phyloP scores from a whole-genome alignment of 1,140 invertebrate genomes.

The Drosophila mauritiana region DNA sequence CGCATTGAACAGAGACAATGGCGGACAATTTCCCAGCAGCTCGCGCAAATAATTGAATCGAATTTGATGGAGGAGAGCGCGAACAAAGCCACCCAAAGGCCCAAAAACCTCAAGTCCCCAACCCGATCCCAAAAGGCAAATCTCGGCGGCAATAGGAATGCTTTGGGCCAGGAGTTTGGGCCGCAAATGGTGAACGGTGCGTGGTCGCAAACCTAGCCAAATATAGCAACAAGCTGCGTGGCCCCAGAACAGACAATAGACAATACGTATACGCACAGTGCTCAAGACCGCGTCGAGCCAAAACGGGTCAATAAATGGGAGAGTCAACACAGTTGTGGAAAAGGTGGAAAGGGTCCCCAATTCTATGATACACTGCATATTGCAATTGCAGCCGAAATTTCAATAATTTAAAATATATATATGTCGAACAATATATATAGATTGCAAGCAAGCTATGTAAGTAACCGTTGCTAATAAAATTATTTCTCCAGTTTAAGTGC shows the following conservation, averaged over 20 bases:
- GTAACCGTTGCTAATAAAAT: no score
- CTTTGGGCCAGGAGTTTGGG: constrained; percentile 20
- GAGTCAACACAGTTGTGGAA: constrained; percentile 7
- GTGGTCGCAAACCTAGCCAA: constrained; percentile 57
- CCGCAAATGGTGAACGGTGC: constrained; percentile 61
- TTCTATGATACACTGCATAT: constrained; percentile 22
- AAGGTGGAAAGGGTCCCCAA: neutral
- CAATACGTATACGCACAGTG: constrained; percentile 73
- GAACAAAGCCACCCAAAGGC: constrained; percentile 14
- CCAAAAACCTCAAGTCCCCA: constrained; percentile 16
- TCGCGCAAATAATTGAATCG: constrained; percentile 69
- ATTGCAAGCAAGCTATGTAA: no score
- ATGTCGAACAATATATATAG: neutral
- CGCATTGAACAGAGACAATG: constrained; percentile 71
- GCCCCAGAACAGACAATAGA: constrained; percentile 66
- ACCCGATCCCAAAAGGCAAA: constrained; percentile 58
- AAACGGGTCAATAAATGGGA: constrained; percentile 53
- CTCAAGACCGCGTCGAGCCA: constrained; percentile 43
- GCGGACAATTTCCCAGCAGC: constrained; percentile 57
- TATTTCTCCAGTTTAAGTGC: no score
- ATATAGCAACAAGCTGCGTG: constrained; percentile 58
- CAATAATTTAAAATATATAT: neutral
- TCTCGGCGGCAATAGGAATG: constrained; percentile 61
- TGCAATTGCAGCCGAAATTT: neutral
- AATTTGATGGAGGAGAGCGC: constrained; percentile 60